Conservation (phyloP, 2,797 vertebrate genomes). For the Macrochelys suwanniensis region DNA sequence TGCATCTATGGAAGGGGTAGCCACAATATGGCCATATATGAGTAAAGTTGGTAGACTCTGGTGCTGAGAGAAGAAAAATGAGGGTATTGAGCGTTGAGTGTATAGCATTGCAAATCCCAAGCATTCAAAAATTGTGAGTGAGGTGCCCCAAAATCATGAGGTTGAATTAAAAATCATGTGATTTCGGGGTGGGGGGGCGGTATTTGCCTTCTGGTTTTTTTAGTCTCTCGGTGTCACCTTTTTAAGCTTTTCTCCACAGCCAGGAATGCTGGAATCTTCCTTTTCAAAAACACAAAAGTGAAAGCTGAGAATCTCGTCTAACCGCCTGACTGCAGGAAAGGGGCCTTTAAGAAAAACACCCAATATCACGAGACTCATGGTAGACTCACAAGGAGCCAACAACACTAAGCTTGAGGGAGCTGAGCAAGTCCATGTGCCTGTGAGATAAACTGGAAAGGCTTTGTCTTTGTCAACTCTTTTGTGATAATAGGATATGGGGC, state of each 20-base stretch:
- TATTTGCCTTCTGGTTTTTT: background rate
- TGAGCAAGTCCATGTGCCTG: background rate
- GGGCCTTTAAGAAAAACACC: background rate
- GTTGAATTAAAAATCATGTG: background rate
- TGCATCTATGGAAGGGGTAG: background rate
- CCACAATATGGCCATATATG: background rate
- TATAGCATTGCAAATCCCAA: background rate
- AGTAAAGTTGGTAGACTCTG: background rate
- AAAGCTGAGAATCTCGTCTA: background rate
- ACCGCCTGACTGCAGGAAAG: no score
- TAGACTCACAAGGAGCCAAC: background rate
- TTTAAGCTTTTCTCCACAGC: background rate
- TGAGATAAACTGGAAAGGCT: background rate
- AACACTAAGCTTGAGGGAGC: background rate
- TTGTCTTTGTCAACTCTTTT: background rate
- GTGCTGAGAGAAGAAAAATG: background rate
- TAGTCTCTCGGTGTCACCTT: background rate
- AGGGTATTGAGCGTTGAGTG: background rate
- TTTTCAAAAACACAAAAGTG: background rate
- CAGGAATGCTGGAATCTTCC: background rate
- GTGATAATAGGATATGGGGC: background rate
- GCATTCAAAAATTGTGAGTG: background rate
- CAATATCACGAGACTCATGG: background rate
- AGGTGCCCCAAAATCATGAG: background rate
- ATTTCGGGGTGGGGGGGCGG: background rate